A percentile compares a stretch with the other conserved stretches of the same genome.
Conservation (phyloP, 37 sponge, comb jelly and placozoan species). For the Corticium candelabrum region DNA sequence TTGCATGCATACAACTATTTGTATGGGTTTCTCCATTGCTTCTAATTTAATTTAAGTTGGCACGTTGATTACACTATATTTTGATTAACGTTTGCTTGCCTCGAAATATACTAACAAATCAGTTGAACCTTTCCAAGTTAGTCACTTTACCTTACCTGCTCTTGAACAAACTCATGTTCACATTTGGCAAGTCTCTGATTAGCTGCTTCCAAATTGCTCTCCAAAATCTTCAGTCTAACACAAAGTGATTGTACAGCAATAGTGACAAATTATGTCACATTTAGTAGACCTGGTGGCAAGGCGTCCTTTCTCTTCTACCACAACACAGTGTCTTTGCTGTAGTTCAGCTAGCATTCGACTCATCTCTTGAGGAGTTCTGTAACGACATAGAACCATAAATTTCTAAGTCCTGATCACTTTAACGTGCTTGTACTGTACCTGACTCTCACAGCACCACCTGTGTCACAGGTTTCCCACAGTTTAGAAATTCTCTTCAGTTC, state of each 20-base stretch:
- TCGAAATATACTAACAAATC: no score
- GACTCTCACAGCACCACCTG: neutral
- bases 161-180: neutral
- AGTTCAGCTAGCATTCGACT: neutral
- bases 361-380: neutral
- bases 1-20: no score
- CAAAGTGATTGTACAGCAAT: neutral
- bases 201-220: neutral
- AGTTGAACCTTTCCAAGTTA: no score
- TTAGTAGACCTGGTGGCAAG: neutral
- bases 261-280: neutral
- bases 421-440: neutral
- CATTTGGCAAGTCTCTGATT: neutral
- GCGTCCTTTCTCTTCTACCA: neutral
- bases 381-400: neutral
- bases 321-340: neutral
- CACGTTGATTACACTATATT: no score
- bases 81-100: no score
- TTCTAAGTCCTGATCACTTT: neutral
- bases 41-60: no score
- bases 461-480: neutral
- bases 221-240: neutral
- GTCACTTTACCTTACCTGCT: no score
- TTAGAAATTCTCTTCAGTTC: neutral
- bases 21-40: no score